Evolutionary conservation across 1,140 invertebrate species (phyloP).

Genomic region (Drosophila insularis): DNA sequence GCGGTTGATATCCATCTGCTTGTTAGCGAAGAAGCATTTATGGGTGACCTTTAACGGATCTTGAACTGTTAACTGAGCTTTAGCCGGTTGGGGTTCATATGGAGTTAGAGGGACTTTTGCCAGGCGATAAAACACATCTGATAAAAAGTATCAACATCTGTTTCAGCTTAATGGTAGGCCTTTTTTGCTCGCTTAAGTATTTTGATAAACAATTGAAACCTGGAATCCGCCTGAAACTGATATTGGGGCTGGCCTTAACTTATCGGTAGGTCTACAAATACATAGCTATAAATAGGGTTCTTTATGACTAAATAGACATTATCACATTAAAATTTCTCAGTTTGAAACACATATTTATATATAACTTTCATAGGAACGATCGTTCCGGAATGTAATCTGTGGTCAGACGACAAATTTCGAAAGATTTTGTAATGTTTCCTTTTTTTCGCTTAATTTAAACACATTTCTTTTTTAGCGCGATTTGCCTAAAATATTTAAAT

Average conservation of each 20-base stretch:
- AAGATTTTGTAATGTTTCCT: too few relatives aligned
- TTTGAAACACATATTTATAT: too few relatives aligned
- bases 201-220: constrained; percentile 1
- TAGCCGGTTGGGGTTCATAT: not conserved
- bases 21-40: constrained; percentile 38
- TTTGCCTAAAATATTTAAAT: constrained; percentile 44
- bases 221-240: not conserved
- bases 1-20: constrained; percentile 42
- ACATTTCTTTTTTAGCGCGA: too few relatives aligned
- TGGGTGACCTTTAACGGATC: constrained; percentile 5
- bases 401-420: too few relatives aligned
- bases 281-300: too few relatives aligned
- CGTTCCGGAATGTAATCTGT: too few relatives aligned
- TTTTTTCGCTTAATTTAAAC: too few relatives aligned
- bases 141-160: constrained; percentile 37
- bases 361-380: too few relatives aligned
- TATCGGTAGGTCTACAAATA: constrained; percentile 49
- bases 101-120: not conserved
- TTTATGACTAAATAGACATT: too few relatives aligned
- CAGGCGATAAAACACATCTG: constrained; percentile 41
- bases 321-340: too few relatives aligned
- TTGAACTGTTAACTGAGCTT: constrained; percentile 27
- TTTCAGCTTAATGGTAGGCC: constrained; percentile 23
- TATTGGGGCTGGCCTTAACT: constrained; percentile 33
- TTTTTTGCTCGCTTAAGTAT: constrained; percentile 40